Conservation (phyloP, 2,888 invertebrate genomes). For the Xestobium rufovillosum region DNA sequence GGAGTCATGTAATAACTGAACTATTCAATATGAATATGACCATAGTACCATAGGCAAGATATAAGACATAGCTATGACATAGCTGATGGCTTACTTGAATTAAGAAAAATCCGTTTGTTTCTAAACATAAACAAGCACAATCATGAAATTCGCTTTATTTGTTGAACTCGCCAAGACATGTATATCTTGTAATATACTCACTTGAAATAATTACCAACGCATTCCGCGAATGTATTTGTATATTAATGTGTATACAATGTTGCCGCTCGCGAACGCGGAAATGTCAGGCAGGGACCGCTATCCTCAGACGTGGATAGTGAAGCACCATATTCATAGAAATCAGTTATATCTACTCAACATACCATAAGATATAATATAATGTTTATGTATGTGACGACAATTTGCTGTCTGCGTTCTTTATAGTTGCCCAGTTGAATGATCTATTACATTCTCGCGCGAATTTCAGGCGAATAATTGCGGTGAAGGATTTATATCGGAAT, state of each 20-base stretch:
- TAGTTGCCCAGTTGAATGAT: background rate
- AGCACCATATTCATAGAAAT: conserved; percentile 19
- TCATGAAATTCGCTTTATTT: too few relatives aligned
- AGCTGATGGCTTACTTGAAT: too few relatives aligned
- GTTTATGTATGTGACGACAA: conserved; percentile 10
- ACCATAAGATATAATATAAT: conserved; percentile 5
- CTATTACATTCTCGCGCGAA: background rate
- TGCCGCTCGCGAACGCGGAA: conserved; percentile 27
- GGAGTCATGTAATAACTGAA: too few relatives aligned
- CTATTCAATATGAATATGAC: too few relatives aligned
- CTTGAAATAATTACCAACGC: conserved; percentile 24
- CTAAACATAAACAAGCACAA: too few relatives aligned
- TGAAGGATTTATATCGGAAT: too few relatives aligned
- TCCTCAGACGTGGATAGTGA: conserved; percentile 20
- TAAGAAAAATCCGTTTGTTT: too few relatives aligned
- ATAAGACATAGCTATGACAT: too few relatives aligned
- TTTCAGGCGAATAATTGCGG: background rate
- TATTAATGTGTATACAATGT: conserved; percentile 25
- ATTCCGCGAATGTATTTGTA: conserved; percentile 24
- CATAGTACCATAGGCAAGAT: too few relatives aligned
- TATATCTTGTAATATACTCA: too few relatives aligned
- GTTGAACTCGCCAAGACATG: too few relatives aligned
- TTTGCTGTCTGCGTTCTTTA: conserved; percentile 8
- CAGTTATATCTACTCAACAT: conserved; percentile 16
- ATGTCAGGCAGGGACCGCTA: conserved; percentile 26